phyloP scores from a whole-genome alignment of 2,797 vertebrate genomes.

The Neostethus bicornis region DNA sequence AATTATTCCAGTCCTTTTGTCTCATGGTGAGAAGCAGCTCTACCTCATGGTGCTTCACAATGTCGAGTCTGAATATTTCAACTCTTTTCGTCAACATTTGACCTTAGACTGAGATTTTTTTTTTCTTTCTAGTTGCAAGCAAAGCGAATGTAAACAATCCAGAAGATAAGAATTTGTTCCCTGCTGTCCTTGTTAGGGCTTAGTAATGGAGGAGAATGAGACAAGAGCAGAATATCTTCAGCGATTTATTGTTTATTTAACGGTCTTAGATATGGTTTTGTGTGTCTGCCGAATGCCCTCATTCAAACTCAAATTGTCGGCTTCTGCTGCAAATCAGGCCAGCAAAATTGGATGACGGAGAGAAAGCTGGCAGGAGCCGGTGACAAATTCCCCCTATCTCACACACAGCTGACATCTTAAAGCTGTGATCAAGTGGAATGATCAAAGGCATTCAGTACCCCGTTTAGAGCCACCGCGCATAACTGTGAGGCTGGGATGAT shows the following conservation, averaged over 20 bases:
- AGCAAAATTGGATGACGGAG: conserved; percentile 58
- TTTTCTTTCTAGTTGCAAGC: conserved; percentile 15
- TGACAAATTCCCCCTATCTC: conserved; percentile 65
- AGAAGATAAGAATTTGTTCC: conserved; percentile 33
- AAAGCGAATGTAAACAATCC: conserved; percentile 22
- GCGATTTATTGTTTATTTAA: conserved; percentile 71
- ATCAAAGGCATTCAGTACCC: conserved; percentile 70
- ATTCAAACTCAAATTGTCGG: conserved; percentile 60
- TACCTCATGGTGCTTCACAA: conserved; percentile 56
- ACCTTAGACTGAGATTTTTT: too few relatives aligned
- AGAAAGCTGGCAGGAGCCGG: conserved; percentile 65
- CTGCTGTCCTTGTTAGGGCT: conserved; percentile 48
- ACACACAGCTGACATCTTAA: conserved; percentile 74
- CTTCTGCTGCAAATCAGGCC: conserved; percentile 58
- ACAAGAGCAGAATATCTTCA: conserved; percentile 64
- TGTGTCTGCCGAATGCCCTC: conserved; percentile 55
- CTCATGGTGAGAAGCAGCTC: conserved; percentile 68
- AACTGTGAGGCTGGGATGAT: conserved; percentile 12
- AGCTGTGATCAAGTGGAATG: conserved; percentile 74
- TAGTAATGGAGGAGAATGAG: conserved; percentile 59
- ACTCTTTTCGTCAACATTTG: conserved; percentile 46
- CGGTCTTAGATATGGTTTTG: conserved; percentile 66
- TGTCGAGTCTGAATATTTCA: conserved; percentile 59
- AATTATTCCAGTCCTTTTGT: conserved; percentile 74
- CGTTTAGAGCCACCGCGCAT: conserved; percentile 24